Evolutionary conservation across 2,113 vertebrate species (phyloP), one percentile per base, ranked within the genome.

Genomic region (Lycocorax pyrrhopterus): DNA sequence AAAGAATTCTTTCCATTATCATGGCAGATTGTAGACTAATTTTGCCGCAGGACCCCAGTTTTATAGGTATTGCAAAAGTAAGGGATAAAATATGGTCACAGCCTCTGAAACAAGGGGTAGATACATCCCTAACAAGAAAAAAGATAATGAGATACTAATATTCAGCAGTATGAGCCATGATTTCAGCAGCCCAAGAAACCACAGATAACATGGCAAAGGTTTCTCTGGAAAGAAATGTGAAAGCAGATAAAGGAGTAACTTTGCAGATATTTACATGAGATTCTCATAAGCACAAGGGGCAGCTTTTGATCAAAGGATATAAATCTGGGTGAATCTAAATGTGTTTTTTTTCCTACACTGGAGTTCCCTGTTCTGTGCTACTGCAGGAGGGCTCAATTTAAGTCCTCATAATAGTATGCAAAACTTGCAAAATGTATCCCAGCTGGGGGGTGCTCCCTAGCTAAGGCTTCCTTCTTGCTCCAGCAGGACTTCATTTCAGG

Each of bases 241-340:
- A 93, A 90, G 82, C 71, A 86, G 88, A 91, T 66, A 80, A 85
- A 94, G 90, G 51, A 94, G 75, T 74, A 95, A 94, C 82, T 95
- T 96, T 62, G 67, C 79, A 91, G 96, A 90, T 95, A 96, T 95
- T 96, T 96, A 95, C 84, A 95, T 74, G 88, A 93, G 94, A 90
- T 95, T 93, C 89, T 94, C 83, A 89, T 92, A 94, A 95, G 95
- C 90, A 95, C 96, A 77, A 92, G 91, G 95, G 90, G 93, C 89
- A 84, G 60, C 68, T 94, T 95, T 90, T 97, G 95, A 96, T 96
- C 96, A 96, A 97, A 97, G 93, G 93, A 92, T 92, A 90, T 59
- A 95, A 86, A 96, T 93, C 92, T 95, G 96, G 83, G 91, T 93
- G 95, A 96, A 96, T 92, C 90, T 93, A 95, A 96, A 93, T 95